These are phyloP conservation scores for Drosophila subobscura DNA, from an alignment of 1,140 invertebrate species.

Conservation along the genomic window DNA sequence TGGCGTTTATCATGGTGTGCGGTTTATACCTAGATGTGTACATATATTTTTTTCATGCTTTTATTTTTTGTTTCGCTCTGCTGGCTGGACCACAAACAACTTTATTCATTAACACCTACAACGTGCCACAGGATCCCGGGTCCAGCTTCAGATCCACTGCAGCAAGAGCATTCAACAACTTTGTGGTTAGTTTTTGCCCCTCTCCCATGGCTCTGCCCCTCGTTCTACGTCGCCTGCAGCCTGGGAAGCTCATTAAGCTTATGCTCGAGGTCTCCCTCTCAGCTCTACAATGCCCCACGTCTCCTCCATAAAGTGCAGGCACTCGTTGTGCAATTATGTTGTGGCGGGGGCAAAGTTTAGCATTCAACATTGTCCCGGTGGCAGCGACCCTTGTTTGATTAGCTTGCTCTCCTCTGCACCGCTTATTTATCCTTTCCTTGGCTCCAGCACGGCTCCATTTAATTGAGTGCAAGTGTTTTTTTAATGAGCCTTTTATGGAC, in stretches of 20 bases:
- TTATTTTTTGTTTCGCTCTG: slow-evolving; percentile 42
- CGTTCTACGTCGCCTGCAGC: no score
- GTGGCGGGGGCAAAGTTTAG: slow-evolving; percentile 49
- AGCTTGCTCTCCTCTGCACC: slow-evolving; percentile 48
- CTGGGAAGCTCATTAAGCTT: slow-evolving; percentile 70
- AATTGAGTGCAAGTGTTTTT: slow-evolving; percentile 80
- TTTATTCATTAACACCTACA: slow-evolving; percentile 83
- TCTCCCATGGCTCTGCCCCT: not conserved
- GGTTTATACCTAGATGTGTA: slow-evolving; percentile 40
- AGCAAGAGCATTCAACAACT: slow-evolving; percentile 71
- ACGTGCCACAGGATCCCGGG: slow-evolving; percentile 43
- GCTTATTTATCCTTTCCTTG: not conserved
- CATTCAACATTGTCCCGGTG: slow-evolving; percentile 63
- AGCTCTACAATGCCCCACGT: not conserved
- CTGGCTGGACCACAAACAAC: slow-evolving; percentile 68
- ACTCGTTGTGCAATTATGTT: slow-evolving; percentile 60
- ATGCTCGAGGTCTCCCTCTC: slow-evolving; percentile 27
- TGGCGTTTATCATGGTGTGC: slow-evolving; percentile 75
- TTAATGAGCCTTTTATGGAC: slow-evolving; percentile 78
- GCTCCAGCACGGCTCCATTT: slow-evolving; percentile 53
- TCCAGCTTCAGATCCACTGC: slow-evolving; percentile 3
- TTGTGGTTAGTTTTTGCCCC: slow-evolving; percentile 72
- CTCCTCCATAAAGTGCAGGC: slow-evolving; percentile 51
- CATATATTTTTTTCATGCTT: slow-evolving; percentile 52
- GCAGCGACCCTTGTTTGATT: slow-evolving; percentile 74